phyloP scores from a whole-genome alignment of 2,888 invertebrate species.

The Agonopterix alstromeriana region DNA sequence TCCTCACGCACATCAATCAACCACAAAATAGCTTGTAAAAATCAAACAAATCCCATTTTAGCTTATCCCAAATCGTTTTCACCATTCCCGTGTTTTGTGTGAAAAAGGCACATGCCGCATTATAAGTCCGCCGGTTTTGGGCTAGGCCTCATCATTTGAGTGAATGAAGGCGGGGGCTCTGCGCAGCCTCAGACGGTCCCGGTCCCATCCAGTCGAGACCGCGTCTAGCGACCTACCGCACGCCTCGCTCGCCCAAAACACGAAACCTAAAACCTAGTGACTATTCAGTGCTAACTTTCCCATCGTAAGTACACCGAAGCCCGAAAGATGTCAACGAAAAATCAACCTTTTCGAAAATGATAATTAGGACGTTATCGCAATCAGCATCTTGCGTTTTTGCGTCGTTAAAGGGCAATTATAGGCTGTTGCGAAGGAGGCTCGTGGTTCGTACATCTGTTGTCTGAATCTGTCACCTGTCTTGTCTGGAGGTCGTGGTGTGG shows the following conservation, averaged over 20 bases:
- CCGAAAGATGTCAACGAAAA: conserved; percentile 9
- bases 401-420: conserved; percentile 44
- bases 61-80: conserved; percentile 40
- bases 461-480: conserved; percentile 46
- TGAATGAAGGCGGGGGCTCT: conserved; percentile 67
- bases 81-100: conserved; percentile 39
- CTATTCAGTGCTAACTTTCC: conserved; percentile 46
- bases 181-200: conserved; percentile 68
- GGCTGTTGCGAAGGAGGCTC: conserved; percentile 24
- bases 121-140: conserved; percentile 64
- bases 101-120: conserved; percentile 67
- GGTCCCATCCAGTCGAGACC: conserved; percentile 56
- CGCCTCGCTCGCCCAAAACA: conserved; percentile 39
- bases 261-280: conserved; percentile 44
- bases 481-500: conserved; percentile 60
- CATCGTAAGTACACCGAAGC: conserved; percentile 46
- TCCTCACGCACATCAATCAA: too few relatives aligned
- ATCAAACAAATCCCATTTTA: conserved; percentile 16
- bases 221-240: conserved; percentile 54
- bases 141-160: conserved; percentile 43
- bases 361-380: conserved; percentile 6
- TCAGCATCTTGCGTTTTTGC: conserved; percentile 21
- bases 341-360: conserved; percentile 45
- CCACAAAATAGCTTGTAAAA: too few relatives aligned
- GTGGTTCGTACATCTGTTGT: conserved; percentile 24